phyloP scores from a whole-genome alignment of 2,797 vertebrate genomes.

The Chrosomus eos region DNA sequence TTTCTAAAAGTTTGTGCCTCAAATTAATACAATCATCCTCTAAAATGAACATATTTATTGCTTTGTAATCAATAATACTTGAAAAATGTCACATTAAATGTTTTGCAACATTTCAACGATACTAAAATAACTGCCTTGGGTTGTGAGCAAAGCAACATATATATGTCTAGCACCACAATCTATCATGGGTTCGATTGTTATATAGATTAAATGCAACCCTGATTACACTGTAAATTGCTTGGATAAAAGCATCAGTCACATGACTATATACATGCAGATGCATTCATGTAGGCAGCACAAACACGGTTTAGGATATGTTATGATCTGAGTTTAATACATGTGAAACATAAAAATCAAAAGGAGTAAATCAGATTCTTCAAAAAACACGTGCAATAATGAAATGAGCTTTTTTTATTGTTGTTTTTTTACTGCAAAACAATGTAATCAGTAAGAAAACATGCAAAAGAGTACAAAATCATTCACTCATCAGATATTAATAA shows the following conservation, averaged over 20 bases:
- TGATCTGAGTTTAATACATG: neutral
- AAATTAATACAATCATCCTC: neutral
- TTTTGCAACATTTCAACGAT: neutral
- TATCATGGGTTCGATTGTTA: neutral
- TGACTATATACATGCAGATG: neutral
- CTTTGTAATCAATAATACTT: neutral
- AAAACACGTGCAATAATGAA: neutral
- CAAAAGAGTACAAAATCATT: conserved; percentile 41
- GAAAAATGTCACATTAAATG: neutral
- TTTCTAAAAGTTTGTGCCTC: neutral
- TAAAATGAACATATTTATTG: neutral
- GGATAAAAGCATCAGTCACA: neutral
- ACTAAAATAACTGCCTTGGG: neutral
- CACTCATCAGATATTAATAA: neutral
- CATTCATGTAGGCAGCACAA: neutral
- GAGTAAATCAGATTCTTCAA: neutral
- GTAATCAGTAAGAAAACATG: conserved; percentile 37
- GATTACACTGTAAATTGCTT: neutral
- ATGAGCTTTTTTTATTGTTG: neutral
- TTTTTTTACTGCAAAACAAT: conserved; percentile 21
- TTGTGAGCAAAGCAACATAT: too few species aligned
- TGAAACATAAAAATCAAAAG: neutral
- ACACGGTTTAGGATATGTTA: neutral
- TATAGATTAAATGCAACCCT: neutral
- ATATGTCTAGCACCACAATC: too few species aligned